Conservation (phyloP, 1,140 invertebrate species). For the Chironomus tepperi region DNA sequence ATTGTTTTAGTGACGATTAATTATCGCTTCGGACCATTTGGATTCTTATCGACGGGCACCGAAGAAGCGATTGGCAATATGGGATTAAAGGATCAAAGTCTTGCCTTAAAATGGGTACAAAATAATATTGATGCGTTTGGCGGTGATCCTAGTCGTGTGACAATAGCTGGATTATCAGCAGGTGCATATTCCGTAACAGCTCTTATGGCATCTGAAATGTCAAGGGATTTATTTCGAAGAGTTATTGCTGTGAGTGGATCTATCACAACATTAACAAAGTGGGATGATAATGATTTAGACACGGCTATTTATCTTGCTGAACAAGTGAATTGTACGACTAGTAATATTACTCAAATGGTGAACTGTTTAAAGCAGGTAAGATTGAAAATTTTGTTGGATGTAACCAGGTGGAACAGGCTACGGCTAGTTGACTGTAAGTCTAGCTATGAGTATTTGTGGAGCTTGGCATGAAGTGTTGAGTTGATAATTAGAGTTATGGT, state of each 20-base stretch:
- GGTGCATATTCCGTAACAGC: slow-evolving; percentile 40
- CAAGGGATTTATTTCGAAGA: slow-evolving; percentile 46
- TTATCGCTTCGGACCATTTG: slow-evolving; percentile 43
- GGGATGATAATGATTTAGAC: not conserved
- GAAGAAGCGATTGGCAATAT: slow-evolving; percentile 33
- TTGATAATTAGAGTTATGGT: too few relatives aligned
- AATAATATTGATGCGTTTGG: slow-evolving; percentile 47
- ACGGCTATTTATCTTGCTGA: not conserved
- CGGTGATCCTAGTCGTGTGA: slow-evolving; percentile 48
- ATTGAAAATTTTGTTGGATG: too few relatives aligned
- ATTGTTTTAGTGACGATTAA: slow-evolving; percentile 43
- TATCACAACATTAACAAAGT: not conserved
- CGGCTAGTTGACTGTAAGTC: too few relatives aligned
- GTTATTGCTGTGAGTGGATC: slow-evolving; percentile 41
- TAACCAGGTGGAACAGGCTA: too few relatives aligned
- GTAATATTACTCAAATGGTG: not conserved
- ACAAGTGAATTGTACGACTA: not conserved
- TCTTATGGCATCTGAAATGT: slow-evolving; percentile 41
- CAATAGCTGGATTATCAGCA: slow-evolving; percentile 46
- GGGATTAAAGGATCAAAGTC: slow-evolving; percentile 30
- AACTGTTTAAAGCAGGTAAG: not conserved
- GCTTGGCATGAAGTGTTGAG: too few relatives aligned
- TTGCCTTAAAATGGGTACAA: slow-evolving; percentile 43
- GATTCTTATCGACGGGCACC: slow-evolving; percentile 47
- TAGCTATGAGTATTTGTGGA: too few relatives aligned